Percentiles rank a stretch among this genome's conserved stretches.
Conservation (phyloP, 2,797 vertebrate species). For the Perodicticus potto region DNA sequence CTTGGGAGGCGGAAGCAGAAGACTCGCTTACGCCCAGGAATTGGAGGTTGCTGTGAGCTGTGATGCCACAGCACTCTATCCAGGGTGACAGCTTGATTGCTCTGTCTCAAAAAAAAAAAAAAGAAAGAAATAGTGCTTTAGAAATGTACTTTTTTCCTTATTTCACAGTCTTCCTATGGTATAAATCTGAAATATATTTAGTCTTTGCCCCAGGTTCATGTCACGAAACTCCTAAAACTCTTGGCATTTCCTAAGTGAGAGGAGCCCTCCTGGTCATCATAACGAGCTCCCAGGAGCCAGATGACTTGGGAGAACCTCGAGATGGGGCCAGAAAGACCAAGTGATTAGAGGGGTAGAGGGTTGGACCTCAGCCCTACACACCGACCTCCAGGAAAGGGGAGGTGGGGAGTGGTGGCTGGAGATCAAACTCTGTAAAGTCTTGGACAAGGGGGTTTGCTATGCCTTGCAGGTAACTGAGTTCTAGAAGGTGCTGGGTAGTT, state of each 20-base stretch:
- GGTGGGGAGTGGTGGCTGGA: neutral
- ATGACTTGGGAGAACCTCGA: neutral
- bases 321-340: neutral
- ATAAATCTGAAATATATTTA: neutral
- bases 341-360: neutral
- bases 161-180: neutral
- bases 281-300: neutral
- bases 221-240: neutral
- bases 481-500: rapidly evolving
- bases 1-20: no score
- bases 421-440: neutral
- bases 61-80: no score
- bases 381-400: neutral
- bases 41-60: no score
- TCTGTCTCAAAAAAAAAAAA: no score
- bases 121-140: neutral
- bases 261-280: neutral
- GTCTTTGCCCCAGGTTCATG: neutral
- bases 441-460: neutral
- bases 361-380: neutral
- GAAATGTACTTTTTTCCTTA: neutral
- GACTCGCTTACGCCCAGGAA: no score
- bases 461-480: neutral
- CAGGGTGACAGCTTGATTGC: no score
- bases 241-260: neutral